Evolutionary conservation across 2,113 vertebrate genomes (phyloP), one percentile per base, ranked within the genome.

Genomic region (Scopus umbretta): DNA sequence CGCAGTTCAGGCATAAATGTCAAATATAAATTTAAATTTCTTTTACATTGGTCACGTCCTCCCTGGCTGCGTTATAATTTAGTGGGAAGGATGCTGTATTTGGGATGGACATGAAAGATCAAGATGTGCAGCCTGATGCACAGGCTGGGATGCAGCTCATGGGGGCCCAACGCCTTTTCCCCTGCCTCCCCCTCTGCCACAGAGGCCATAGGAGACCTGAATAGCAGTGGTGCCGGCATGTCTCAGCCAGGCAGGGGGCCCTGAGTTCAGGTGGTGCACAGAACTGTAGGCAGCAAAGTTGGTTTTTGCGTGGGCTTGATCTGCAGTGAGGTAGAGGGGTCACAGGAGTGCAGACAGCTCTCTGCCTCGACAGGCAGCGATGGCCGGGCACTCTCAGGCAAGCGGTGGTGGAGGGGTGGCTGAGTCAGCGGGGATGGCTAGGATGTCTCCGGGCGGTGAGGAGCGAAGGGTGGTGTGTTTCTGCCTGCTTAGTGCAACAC

Each of bases 231-330:
- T 52, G 56, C 75, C 3, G 0, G 42, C 0, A 0, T 8, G 25
- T n/a, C 34, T 40, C 59, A 74, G 50, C 38, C 2, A 3, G 5
- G 2, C 61, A 6, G 26, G 63, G 17, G 23, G 16, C 38, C 43
- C 30, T 0, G 0, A 56, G 50, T 40, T 40, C 8, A 4, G 45
- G 20, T 0, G 2, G 7, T 26, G 36, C 26, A 5, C 52, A 36
- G 26, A 89, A 43, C 61, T 65, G 15, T 5, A 7, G 1, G 27
- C 30, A 53, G 49, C 22, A 50, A 50, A 47, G 55, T 2, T 52
- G 1, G 1, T 36, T 40, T 71, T 74, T 16, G 30, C 1, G 1
- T 7, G 30, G 66, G 17, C 32, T 55, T 30, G 23, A 9, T 8
- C 17, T 62, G 49, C 56, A 76, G 66, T 13, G 43, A 67, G 21